These are phyloP conservation scores for Eupithecia exiguata DNA, from an alignment of 2,888 invertebrate species.

Conservation along the genomic window DNA sequence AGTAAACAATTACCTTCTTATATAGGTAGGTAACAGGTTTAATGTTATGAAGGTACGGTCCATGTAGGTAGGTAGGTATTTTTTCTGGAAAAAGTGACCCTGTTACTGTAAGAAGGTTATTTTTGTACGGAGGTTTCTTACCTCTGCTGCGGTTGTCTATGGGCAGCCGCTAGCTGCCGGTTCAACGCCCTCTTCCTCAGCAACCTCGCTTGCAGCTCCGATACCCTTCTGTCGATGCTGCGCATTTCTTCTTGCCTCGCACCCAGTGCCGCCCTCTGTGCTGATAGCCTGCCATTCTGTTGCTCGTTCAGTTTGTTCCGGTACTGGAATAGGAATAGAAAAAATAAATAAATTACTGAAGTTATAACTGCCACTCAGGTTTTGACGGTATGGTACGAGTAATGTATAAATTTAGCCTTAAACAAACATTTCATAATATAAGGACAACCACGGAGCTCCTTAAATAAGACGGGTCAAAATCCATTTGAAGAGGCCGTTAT, in stretches of 20 bases:
- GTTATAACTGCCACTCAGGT: neutral
- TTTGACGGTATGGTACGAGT: neutral
- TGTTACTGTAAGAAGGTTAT: neutral
- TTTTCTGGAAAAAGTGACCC: neutral
- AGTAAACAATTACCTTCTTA: no score
- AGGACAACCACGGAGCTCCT: neutral
- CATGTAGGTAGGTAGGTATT: neutral
- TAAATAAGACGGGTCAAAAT: neutral
- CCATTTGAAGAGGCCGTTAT: neutral
- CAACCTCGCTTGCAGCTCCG: constrained; percentile 95
- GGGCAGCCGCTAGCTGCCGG: constrained; percentile 83
- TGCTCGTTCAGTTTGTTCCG: constrained; percentile 98
- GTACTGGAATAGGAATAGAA: constrained; percentile 86
- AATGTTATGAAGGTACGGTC: no score
- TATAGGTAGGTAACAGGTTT: no score
- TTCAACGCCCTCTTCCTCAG: constrained; percentile 94
- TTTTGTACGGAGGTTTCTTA: constrained; percentile 20
- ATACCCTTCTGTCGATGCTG: constrained; percentile 95
- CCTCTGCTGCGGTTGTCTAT: constrained; percentile 74
- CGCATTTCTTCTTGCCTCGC: constrained; percentile 96
- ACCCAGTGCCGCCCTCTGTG: constrained; percentile 94
- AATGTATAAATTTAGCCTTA: neutral
- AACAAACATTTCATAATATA: no score
- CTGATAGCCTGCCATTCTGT: constrained; percentile 94
- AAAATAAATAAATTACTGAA: neutral